Evolutionary conservation across 2,888 invertebrate species (phyloP), one percentile per base, ranked within the genome.

Genomic region (Julus scanicus): DNA sequence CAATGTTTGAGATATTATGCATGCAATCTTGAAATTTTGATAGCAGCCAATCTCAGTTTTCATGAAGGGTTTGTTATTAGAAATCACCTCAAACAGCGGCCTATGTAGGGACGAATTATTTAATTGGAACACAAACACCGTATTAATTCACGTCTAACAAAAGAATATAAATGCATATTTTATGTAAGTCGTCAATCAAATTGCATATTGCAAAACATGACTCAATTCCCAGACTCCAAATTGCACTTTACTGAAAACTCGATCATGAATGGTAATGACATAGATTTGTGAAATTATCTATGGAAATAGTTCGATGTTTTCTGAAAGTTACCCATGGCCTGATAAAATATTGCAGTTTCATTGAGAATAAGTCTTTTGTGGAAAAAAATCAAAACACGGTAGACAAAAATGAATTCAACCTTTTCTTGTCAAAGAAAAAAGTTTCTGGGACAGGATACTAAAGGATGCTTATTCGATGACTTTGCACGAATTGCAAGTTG

Each of bases 401-500:
- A 63, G 63, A 63, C 63, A 63, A 63, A 63, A 20, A n/a, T 20
- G n/a, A 63, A 63, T n/a, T 63, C 63, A 9, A 63, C 63, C 63
- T 20, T 63, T 63, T 63, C n/a, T 15, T n/a, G n/a, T 63, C 63
- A 8, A 63, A 63, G 63, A 63, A 63, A 63, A 20, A 29, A 29
- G 20, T 63, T 63, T 63, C 63, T 63, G 63, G 63, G 5, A 63
- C 63, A 63, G 6, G 20, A 15, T 63, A 20, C n/a, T 63, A 63
- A 29, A 13, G 63, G 63, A n/a, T 63, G 63, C 63, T 20, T 63
- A 20, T 63, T n/a, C 20, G 20, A 63, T 63, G 63, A 63, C 63
- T 63, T 63, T 20, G 63, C 63, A 63, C n/a, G 63, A 63, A 63
- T 63, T 63, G 63, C 63, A 63, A 63, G 20, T 63, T 63, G 63